These are phyloP conservation scores for Cryptocheilus praepositus DNA, from an alignment of 2,888 invertebrate genomes.

Conservation along the genomic window DNA sequence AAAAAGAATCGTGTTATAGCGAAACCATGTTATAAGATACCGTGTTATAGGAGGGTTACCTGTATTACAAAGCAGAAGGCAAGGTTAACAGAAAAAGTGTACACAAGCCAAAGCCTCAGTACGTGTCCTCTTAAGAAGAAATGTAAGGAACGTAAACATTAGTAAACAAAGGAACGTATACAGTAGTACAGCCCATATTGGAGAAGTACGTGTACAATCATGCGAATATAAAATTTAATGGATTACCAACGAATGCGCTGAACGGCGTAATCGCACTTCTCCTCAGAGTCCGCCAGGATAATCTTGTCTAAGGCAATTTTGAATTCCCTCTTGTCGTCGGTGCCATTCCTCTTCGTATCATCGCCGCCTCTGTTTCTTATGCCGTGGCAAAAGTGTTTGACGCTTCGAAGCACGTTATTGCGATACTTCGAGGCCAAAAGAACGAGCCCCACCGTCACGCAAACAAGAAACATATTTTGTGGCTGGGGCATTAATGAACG, in stretches of 20 bases:
- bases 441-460: slow-evolving; percentile 70
- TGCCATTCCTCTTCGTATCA: slow-evolving; percentile 17
- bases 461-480: slow-evolving; percentile 68
- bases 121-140: too few relatives aligned
- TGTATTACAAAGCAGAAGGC: too few relatives aligned
- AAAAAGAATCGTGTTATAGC: too few relatives aligned
- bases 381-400: slow-evolving; percentile 66
- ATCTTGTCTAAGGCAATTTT: slow-evolving; percentile 63
- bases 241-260: slow-evolving; percentile 70
- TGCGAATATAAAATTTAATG: neutral
- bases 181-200: too few relatives aligned
- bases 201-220: too few relatives aligned
- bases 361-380: slow-evolving; percentile 42
- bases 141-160: too few relatives aligned
- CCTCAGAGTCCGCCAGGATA: slow-evolving; percentile 69
- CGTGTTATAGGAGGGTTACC: too few relatives aligned
- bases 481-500: slow-evolving; percentile 56
- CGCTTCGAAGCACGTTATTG: slow-evolving; percentile 66
- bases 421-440: slow-evolving; percentile 71
- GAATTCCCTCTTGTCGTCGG: slow-evolving; percentile 45
- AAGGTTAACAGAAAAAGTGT: slow-evolving; percentile 13
- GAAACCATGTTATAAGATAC: too few relatives aligned
- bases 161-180: too few relatives aligned
- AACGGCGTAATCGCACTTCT: slow-evolving; percentile 71
- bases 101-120: slow-evolving; percentile 10